Conservation (phyloP, 2,113 vertebrate genomes). For the Amphiprion percula region DNA sequence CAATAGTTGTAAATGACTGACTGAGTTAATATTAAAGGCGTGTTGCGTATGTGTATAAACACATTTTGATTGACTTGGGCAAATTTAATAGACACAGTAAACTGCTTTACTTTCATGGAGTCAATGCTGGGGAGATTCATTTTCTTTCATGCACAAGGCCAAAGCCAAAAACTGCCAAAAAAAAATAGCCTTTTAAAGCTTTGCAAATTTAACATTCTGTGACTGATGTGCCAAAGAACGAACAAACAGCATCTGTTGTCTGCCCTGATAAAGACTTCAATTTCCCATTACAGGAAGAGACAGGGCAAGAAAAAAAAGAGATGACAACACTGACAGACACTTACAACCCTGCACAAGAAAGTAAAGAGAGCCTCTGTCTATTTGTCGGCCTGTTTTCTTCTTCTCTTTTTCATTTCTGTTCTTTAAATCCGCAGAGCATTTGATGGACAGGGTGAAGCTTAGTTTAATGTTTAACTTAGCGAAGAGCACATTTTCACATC, state of each 20-base stretch:
- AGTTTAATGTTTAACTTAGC: neutral
- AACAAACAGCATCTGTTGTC: slow-evolving; percentile 4
- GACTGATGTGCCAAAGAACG: slow-evolving; percentile 12
- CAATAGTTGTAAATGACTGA: too few relatives aligned
- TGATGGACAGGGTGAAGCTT: neutral
- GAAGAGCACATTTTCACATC: neutral
- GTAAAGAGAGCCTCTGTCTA: neutral
- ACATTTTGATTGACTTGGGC: too few relatives aligned
- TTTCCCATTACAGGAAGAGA: slow-evolving; percentile 28
- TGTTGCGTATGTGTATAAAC: too few relatives aligned
- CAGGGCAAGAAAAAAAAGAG: slow-evolving; percentile 25
- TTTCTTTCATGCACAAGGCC: too few relatives aligned
- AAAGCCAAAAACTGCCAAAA: too few relatives aligned
- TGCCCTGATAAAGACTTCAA: slow-evolving; percentile 18
- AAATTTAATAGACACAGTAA: too few relatives aligned
- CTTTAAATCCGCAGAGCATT: neutral
- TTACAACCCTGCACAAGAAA: neutral
- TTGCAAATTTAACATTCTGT: neutral
- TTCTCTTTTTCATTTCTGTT: neutral
- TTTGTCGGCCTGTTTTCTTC: neutral
- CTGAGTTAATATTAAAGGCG: too few relatives aligned
- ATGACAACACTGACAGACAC: slow-evolving; percentile 16
- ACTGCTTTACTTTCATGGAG: too few relatives aligned
- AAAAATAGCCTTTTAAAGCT: neutral
- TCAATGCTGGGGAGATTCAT: too few relatives aligned